Conservation (phyloP, 1,140 invertebrate genomes). For the Zaprionus ornatus region DNA sequence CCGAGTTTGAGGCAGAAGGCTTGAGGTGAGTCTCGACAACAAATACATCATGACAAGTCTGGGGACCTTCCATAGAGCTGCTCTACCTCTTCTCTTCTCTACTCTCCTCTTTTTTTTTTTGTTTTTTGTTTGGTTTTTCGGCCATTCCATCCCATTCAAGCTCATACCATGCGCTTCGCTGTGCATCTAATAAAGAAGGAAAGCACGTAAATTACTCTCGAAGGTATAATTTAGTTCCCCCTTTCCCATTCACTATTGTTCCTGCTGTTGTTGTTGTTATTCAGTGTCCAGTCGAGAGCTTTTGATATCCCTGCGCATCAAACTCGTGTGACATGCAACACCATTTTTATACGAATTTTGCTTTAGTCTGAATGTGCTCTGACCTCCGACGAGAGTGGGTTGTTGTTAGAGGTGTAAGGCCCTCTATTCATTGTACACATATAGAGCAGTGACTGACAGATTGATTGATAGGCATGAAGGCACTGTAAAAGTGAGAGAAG, state of each 20-base stretch:
- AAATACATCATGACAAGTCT: slow-evolving; percentile 70
- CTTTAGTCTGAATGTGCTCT: slow-evolving; percentile 19
- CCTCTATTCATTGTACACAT: neutral
- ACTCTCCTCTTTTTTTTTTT: slow-evolving; percentile 18
- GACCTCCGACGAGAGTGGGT: neutral
- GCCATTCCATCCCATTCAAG: neutral
- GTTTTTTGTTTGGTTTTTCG: slow-evolving; percentile 19
- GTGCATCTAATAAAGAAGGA: slow-evolving; percentile 73
- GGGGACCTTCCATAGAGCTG: slow-evolving; percentile 14
- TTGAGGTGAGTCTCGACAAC: slow-evolving; percentile 65
- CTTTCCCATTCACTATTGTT: slow-evolving; percentile 53
- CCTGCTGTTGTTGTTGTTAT: slow-evolving; percentile 25
- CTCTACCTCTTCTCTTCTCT: slow-evolving; percentile 34
- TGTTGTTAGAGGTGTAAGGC: neutral
- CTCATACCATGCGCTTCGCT: slow-evolving; percentile 10
- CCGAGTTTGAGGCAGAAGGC: slow-evolving; percentile 35
- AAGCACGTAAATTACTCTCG: slow-evolving; percentile 79
- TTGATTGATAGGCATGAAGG: neutral
- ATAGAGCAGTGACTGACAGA: neutral
- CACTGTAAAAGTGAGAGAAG: neutral
- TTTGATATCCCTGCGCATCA: slow-evolving; percentile 57
- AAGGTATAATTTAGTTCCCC: slow-evolving; percentile 75
- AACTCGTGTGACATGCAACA: slow-evolving; percentile 46
- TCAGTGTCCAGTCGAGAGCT: slow-evolving; percentile 18
- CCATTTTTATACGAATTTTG: slow-evolving; percentile 3